Base-by-base conservation (phyloP, 2,113 vertebrate species). In the Aldabrachelys gigantea region DNA sequence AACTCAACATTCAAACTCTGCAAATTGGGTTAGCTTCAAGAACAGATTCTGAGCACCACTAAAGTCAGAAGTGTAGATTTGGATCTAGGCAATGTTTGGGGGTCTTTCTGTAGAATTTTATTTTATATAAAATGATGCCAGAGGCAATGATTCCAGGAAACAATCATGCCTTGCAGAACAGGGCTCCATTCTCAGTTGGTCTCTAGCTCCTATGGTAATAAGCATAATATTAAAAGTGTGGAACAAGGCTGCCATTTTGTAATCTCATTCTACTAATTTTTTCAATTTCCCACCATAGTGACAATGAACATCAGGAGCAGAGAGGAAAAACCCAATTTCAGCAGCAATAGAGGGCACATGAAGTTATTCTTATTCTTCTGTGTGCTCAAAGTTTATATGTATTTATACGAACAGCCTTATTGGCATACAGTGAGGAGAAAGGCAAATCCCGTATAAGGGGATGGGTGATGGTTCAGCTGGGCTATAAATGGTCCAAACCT, bases 101-200 rank as follows among this genome's bases (percentile, higher is more conserved):
- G 19, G 19, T 41, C 38, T 75, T 75, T 5, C 22, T 38, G 19
- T 38, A 25, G 12, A 27, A 78, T 78, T 47, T 27, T 47, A 78
- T 47, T 47, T 47, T 29, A 29, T 25, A 78, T 78, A 82, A 25
- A 56, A 56, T 85, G 22, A 13, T 17, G 59, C 44, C 49, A 12
- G 27, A 35, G 31, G 69, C 75, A 47, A 13, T 0, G 2, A 29
- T 72, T 81, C 72, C 19, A 10, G 10, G 5, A 52, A 88, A n/a
- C 0, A 1, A 2, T 3, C 0, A 0, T 0, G 3, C 49, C 44
- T 35, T 4, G 62, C 69, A 84, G 5, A 25, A 10, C 1, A 0
- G 10, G 12, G 25, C 29, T 50, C 50, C 13, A 1, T 6, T 87
- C 87, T 31, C 83, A 13, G 8, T 22, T 21, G 9, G 5, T 56